Conservation (phyloP, 1,140 invertebrate genomes). For the Halictus rubicundus region DNA sequence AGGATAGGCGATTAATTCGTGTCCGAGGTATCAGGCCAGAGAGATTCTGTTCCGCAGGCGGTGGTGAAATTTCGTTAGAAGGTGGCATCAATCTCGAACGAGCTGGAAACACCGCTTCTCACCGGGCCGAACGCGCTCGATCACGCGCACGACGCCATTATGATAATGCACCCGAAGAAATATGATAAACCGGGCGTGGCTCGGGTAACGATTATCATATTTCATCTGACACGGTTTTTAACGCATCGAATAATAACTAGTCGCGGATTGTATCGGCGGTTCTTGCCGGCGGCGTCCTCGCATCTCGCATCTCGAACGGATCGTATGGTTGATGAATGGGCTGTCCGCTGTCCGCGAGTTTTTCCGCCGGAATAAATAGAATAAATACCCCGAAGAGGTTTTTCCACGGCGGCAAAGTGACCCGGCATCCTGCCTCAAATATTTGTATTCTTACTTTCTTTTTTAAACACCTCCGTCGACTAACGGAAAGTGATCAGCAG, state of each 20-base stretch:
- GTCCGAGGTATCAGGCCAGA: neutral
- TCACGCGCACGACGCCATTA: conserved; percentile 67
- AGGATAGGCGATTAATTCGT: too few relatives aligned
- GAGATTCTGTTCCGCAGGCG: neutral
- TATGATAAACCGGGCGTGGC: conserved; percentile 72
- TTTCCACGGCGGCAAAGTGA: neutral
- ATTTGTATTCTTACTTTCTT: too few relatives aligned
- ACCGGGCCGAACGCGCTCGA: conserved; percentile 57
- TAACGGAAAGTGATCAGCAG: too few relatives aligned
- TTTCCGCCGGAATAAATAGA: neutral
- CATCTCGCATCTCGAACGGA: neutral
- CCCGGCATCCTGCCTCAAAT: too few relatives aligned
- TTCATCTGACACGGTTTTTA: conserved; percentile 62
- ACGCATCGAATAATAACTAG: conserved; percentile 27
- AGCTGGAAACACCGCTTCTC: conserved; percentile 45
- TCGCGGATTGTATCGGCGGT: conserved; percentile 24
- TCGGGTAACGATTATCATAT: conserved; percentile 70
- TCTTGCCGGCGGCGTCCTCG: neutral
- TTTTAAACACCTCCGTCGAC: too few relatives aligned
- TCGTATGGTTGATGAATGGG: conserved; percentile 4
- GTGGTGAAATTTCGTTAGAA: conserved; percentile 21
- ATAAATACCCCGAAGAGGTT: neutral
- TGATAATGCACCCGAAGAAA: conserved; percentile 73
- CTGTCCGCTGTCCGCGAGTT: neutral
- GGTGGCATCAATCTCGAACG: conserved; percentile 52